phyloP scores from a whole-genome alignment of 2,888 invertebrate genomes.

The Drosophila maculinotata region DNA sequence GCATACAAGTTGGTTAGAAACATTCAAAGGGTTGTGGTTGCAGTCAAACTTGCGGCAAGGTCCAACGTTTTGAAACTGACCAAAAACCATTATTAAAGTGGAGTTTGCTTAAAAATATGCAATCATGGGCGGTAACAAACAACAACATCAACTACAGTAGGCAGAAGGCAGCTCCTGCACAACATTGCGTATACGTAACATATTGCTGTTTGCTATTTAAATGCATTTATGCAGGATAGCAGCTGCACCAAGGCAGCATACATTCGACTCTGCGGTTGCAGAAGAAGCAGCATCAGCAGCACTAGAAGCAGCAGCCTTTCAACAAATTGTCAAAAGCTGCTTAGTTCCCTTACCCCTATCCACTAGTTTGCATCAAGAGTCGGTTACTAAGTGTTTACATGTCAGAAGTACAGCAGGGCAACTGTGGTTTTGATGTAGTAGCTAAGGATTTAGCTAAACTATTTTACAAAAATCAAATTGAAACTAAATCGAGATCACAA shows the following conservation, averaged over 20 bases:
- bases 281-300: constrained; percentile 15
- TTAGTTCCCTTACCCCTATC: constrained; percentile 29
- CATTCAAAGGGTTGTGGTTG: constrained; percentile 46
- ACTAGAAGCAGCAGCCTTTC: constrained; percentile 52
- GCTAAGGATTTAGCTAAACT: constrained; percentile 51
- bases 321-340: constrained; percentile 78
- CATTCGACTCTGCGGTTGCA: constrained; percentile 34
- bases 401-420: constrained; percentile 17
- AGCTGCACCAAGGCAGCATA: constrained; percentile 22
- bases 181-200: constrained; percentile 71
- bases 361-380: constrained; percentile 32
- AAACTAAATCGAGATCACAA: constrained; percentile 37
- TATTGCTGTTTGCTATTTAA: constrained; percentile 73
- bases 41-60: constrained; percentile 53
- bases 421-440: constrained; percentile 35
- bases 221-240: constrained; percentile 71
- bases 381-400: constrained; percentile 51
- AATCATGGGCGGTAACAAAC: constrained; percentile 62
- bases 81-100: constrained; percentile 77
- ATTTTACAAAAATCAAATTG: constrained; percentile 47
- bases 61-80: constrained; percentile 51
- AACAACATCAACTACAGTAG: constrained; percentile 31
- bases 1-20: neutral
- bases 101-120: constrained; percentile 71
- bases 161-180: constrained; percentile 25